Percentiles rank a stretch among this genome's conserved stretches.
Evolutionary conservation across 2,797 vertebrate species (phyloP).

Genomic region (Cryptoblepharus egeriae): DNA sequence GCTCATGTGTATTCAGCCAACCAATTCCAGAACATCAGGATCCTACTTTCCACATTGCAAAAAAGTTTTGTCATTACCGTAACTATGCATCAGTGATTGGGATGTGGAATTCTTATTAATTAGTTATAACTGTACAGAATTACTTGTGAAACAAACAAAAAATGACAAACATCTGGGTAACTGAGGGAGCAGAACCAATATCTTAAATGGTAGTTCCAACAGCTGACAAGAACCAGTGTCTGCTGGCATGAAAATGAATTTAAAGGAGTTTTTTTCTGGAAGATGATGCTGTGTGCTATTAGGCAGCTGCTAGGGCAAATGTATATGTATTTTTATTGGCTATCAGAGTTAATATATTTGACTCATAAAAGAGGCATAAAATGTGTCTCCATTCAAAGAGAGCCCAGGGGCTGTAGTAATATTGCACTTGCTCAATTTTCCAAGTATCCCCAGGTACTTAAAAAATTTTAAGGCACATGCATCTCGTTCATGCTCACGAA

Average conservation of each 20-base stretch:
- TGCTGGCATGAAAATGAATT: background rate
- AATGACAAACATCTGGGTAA: conserved; percentile 26
- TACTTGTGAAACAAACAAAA: background rate
- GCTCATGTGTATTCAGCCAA: conserved; percentile 18
- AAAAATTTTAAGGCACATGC: background rate
- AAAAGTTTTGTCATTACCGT: background rate
- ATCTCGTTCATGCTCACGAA: background rate
- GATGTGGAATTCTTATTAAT: background rate
- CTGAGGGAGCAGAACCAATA: background rate
- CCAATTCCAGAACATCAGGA: background rate
- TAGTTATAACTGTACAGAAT: background rate
- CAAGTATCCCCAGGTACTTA: background rate
- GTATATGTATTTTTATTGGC: background rate
- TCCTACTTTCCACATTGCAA: background rate
- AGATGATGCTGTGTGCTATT: background rate
- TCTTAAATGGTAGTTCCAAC: background rate
- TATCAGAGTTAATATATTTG: conserved; percentile 10
- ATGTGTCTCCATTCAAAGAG: background rate
- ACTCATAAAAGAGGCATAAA: conserved; percentile 25
- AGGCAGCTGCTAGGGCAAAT: background rate
- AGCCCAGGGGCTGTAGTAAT: background rate
- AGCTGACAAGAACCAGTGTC: background rate
- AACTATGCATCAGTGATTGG: accelerated
- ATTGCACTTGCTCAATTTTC: background rate
- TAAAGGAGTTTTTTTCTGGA: background rate